A percentile compares a stretch with the other conserved stretches of the same genome.
phyloP scores from a whole-genome alignment of 2,888 invertebrate species.

The Ellobium chinense region DNA sequence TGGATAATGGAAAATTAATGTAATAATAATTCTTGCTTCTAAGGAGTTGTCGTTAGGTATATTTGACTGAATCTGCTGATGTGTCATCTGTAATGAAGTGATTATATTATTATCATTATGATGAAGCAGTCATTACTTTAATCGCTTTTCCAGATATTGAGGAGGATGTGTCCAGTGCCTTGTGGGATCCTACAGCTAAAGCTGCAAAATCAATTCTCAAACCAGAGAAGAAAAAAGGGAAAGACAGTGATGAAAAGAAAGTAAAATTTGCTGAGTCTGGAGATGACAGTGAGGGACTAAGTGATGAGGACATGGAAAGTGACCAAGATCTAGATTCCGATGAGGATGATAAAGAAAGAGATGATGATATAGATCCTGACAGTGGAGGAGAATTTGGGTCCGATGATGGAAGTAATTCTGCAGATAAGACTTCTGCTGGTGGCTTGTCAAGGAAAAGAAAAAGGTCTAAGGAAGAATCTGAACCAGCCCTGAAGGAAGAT shows the following conservation, averaged over 20 bases:
- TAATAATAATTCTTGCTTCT: too few relatives aligned
- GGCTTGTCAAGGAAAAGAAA: conserved; percentile 12
- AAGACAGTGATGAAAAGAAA: not conserved
- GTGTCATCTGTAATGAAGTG: too few relatives aligned
- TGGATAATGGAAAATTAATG: too few relatives aligned
- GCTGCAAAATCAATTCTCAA: conserved; percentile 41
- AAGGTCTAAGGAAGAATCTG: conserved; percentile 3
- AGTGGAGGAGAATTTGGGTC: not conserved
- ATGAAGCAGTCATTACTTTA: not conserved
- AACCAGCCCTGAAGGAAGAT: conserved; percentile 82
- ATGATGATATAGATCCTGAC: conserved; percentile 16
- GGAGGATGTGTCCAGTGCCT: not conserved
- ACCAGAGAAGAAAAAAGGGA: conserved; percentile 11
- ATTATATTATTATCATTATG: too few relatives aligned
- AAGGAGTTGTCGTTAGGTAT: too few relatives aligned
- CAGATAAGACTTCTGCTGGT: not conserved
- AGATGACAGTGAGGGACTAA: conserved; percentile 44
- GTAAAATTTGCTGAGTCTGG: conserved; percentile 18
- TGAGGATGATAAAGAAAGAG: conserved; percentile 13
- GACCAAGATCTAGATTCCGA: conserved; percentile 25
- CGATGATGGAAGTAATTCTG: conserved; percentile 5
- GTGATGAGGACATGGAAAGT: conserved; percentile 44
- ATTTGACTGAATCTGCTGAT: too few relatives aligned
- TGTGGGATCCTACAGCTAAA: conserved; percentile 21
- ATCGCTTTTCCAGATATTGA: conserved; percentile 6